Base-by-base conservation (phyloP, 2,888 invertebrate species). In the Molanna angustata region DNA sequence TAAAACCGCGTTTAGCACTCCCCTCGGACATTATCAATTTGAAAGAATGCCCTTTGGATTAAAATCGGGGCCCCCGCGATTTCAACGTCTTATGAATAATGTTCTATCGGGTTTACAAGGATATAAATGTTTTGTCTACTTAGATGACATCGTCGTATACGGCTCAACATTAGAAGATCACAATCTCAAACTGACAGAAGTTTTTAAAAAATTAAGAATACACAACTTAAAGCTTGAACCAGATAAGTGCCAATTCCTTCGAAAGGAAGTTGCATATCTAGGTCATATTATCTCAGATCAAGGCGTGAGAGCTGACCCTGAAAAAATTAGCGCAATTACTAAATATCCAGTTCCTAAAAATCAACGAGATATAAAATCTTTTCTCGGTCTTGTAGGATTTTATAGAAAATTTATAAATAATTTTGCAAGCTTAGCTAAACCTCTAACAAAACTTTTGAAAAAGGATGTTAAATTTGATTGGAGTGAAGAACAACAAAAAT, bases 121-220 rank as follows among this genome's bases (percentile, higher is more conserved):
- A 4, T 20, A 20, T 6, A 41, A 41, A 11, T 19, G 20, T 17
- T 41, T 20, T 20, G 33, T 33, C 7, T 45, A 45, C 20, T 6
- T 45, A 3, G 45, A 45, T 18, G 45, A 45, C n/a, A 33, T 45
- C 2, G 45, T 45, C 17, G 20, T 45, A n/a, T 45, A 33, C 16
- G 32, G 33, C 4, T 13, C 11, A 7, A 20, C 21, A 3, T 19
- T 42, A 20, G 42, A 42, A 42, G 20, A 19, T 20, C 42, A 42
- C 21, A 18, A 43, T 14, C 27, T 22, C 13, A 43, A 16, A 27
- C 27, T 43, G 2, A 21, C n/a, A n/a, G n/a, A n/a, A n/a, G n/a
- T n/a, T n/a, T n/a, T n/a, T n/a, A n/a, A n/a, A n/a, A n/a, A n/a
- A n/a, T n/a, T n/a, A n/a, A n/a, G n/a, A n/a, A n/a, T n/a, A n/a